Percentiles rank a stretch among this genome's conserved stretches.
Conservation (phyloP, 2,797 vertebrate genomes). For the Allobates femoralis region DNA sequence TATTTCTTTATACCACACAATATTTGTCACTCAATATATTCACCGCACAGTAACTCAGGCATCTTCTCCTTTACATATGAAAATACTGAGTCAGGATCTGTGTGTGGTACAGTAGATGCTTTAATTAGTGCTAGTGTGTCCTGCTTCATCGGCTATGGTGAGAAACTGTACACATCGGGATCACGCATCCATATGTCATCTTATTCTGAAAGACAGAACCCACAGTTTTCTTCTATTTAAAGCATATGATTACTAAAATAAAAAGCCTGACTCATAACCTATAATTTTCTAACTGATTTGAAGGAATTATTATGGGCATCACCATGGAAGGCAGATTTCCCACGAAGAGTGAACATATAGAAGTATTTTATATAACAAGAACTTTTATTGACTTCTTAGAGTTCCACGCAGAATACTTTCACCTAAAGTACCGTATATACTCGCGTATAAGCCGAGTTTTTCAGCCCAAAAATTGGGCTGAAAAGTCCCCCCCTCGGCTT, state of each 20-base stretch:
- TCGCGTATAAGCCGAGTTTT: too few relatives aligned
- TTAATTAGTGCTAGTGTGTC: conserved; percentile 48
- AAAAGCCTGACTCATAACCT: conserved; percentile 57
- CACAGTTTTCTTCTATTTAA: conserved; percentile 59
- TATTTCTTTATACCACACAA: neutral
- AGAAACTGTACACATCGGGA: conserved; percentile 45
- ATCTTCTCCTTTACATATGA: neutral
- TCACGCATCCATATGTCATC: conserved; percentile 58
- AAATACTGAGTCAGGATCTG: conserved; percentile 14
- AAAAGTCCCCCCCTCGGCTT: too few relatives aligned
- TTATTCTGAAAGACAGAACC: conserved; percentile 49
- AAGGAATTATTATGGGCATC: conserved; percentile 34
- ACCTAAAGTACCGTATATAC: too few relatives aligned
- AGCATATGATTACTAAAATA: conserved; percentile 51
- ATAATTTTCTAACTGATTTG: conserved; percentile 49
- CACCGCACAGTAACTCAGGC: neutral
- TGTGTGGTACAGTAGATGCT: conserved; percentile 2
- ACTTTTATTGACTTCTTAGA: neutral
- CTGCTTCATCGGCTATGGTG: conserved; percentile 23
- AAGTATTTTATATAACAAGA: conserved; percentile 20
- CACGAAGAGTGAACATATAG: neutral
- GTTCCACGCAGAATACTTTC: neutral
- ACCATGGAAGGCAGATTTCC: neutral
- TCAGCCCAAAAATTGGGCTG: too few relatives aligned
- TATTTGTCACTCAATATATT: neutral